phyloP scores from a whole-genome alignment of 2,113 vertebrate species.

The Phaethon lepturus region DNA sequence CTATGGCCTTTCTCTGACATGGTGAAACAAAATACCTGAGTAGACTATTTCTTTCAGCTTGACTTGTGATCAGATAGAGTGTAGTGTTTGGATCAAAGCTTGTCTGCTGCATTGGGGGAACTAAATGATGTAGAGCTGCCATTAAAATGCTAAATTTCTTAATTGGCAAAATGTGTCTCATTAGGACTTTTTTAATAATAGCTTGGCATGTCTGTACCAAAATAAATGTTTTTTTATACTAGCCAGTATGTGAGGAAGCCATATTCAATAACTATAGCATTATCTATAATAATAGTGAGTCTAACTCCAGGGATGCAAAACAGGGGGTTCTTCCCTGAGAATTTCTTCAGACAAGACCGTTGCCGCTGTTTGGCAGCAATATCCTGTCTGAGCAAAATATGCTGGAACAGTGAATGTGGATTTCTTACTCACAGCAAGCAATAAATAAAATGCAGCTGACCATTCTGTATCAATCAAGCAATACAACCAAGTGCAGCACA shows the following conservation, averaged over 20 bases:
- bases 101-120: background rate
- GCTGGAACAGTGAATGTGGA: background rate
- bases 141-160: background rate
- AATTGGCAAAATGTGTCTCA: background rate
- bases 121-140: background rate
- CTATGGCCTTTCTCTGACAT: background rate
- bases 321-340: background rate
- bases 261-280: background rate
- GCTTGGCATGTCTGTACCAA: background rate
- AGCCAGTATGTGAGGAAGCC: background rate
- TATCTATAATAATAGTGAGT: background rate
- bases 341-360: background rate
- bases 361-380: conserved; percentile 21
- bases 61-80: background rate
- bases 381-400: background rate
- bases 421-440: background rate
- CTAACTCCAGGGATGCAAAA: background rate
- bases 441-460: conserved; percentile 42
- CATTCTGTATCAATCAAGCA: background rate
- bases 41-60: background rate
- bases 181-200: background rate
- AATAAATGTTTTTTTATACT: background rate
- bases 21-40: background rate
- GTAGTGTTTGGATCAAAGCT: background rate
- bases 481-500: background rate